A percentile compares a stretch with the other conserved stretches of the same genome.
Evolutionary conservation across 2,888 invertebrate genomes (phyloP).

Genomic region (Lysandra coridon): DNA sequence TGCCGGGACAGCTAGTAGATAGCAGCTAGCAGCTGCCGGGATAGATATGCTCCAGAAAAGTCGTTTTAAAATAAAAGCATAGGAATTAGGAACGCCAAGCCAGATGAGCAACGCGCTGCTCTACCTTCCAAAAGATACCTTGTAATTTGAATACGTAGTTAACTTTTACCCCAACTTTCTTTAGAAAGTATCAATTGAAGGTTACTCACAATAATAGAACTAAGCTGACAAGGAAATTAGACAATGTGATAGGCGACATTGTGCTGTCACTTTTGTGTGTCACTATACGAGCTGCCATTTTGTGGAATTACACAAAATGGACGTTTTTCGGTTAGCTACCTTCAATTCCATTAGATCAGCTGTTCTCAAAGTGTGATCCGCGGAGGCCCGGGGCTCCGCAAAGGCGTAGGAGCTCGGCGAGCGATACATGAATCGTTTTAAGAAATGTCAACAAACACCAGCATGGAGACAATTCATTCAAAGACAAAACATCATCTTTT

Average conservation of each 20-base stretch:
- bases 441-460: too few relatives aligned
- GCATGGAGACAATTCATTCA: too few relatives aligned
- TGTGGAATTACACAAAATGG: conserved; percentile 76
- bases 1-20: too few relatives aligned
- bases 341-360: conserved; percentile 42
- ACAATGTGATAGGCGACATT: conserved; percentile 71
- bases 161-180: not conserved
- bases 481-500: too few relatives aligned
- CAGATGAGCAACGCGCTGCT: not conserved
- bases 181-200: conserved; percentile 14
- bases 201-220: not conserved
- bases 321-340: conserved; percentile 76
- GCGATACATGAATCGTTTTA: too few relatives aligned
- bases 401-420: too few relatives aligned
- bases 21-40: too few relatives aligned
- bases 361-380: too few relatives aligned
- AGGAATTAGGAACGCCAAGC: too few relatives aligned
- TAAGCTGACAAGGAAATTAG: conserved; percentile 71
- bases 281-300: conserved; percentile 71
- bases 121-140: not conserved
- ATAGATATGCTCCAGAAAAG: too few relatives aligned
- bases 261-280: conserved; percentile 69
- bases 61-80: too few relatives aligned
- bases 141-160: not conserved
- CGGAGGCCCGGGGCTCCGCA: too few relatives aligned